These are phyloP conservation scores for Congeria kusceri DNA, from an alignment of 2,888 invertebrate species.

Conservation along the genomic window DNA sequence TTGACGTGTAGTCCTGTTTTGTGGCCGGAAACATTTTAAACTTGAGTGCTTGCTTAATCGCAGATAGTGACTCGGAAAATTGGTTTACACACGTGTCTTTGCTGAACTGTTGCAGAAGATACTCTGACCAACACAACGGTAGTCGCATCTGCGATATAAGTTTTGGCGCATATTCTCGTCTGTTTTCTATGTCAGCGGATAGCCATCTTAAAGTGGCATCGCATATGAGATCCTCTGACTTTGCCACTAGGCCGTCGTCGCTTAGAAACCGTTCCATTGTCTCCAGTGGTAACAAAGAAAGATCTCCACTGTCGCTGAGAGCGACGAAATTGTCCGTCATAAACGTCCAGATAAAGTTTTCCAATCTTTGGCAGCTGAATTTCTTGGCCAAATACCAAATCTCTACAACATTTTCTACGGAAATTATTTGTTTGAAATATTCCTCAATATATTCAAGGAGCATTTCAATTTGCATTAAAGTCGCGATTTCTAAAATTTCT, in stretches of 20 bases:
- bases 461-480: slow-evolving; percentile 93
- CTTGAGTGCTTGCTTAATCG: slow-evolving; percentile 7
- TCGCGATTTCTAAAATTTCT: slow-evolving; percentile 90
- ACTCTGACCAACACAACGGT: slow-evolving; percentile 16
- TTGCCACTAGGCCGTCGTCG: slow-evolving; percentile 94
- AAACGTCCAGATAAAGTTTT: slow-evolving; percentile 89
- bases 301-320: slow-evolving; percentile 65
- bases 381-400: slow-evolving; percentile 92
- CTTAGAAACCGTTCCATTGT: slow-evolving; percentile 91
- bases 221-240: slow-evolving; percentile 91
- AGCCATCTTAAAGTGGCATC: slow-evolving; percentile 90
- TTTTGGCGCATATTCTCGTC: slow-evolving; percentile 2
- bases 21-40: slow-evolving; percentile 16
- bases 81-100: slow-evolving; percentile 1
- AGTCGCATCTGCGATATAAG: slow-evolving; percentile 11
- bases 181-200: slow-evolving; percentile 86
- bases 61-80: neutral
- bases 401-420: slow-evolving; percentile 92
- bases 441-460: slow-evolving; percentile 92
- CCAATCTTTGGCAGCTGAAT: slow-evolving; percentile 90
- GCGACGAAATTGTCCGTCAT: slow-evolving; percentile 86
- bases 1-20: slow-evolving; percentile 23
- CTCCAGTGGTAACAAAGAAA: slow-evolving; percentile 90
- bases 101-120: slow-evolving; percentile 16
- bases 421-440: slow-evolving; percentile 90